phyloP scores from a whole-genome alignment of 2,888 invertebrate species.

The Tachina fera region DNA sequence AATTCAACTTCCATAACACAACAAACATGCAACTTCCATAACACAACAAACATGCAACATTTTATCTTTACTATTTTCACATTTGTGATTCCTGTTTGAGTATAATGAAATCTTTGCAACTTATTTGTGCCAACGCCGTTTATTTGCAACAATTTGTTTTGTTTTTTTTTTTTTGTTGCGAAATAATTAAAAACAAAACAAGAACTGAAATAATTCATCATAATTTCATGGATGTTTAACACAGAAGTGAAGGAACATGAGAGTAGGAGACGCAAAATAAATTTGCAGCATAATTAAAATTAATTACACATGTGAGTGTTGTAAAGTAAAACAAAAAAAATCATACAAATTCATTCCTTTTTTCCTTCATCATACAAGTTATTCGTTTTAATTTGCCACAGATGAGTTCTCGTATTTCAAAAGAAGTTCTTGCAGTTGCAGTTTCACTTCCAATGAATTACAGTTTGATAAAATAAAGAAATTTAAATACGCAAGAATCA shows the following conservation, averaged over 20 bases:
- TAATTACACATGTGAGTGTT: conserved; percentile 69
- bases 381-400: conserved; percentile 60
- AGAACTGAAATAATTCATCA: conserved; percentile 59
- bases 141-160: conserved; percentile 34
- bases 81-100: conserved; percentile 42
- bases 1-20: background rate
- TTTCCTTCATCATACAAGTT: conserved; percentile 19
- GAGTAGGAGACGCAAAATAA: conserved; percentile 23
- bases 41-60: conserved; percentile 30
- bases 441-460: conserved; percentile 59
- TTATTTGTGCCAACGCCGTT: conserved; percentile 42
- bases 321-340: conserved; percentile 10
- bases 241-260: conserved; percentile 17
- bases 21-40: conserved; percentile 22
- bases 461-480: conserved; percentile 48
- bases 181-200: conserved; percentile 10
- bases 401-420: conserved; percentile 63
- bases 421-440: conserved; percentile 32
- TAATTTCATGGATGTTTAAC: conserved; percentile 63
- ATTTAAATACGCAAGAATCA: conserved; percentile 38
- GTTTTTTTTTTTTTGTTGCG: background rate
- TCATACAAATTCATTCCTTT: conserved; percentile 26
- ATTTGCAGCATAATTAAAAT: conserved; percentile 69
- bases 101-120: conserved; percentile 33
- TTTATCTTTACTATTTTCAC: conserved; percentile 17